A percentile compares a stretch with the other conserved stretches of the same genome.
Conservation (phyloP, 2,113 vertebrate species). For the Oryzias melastigma region DNA sequence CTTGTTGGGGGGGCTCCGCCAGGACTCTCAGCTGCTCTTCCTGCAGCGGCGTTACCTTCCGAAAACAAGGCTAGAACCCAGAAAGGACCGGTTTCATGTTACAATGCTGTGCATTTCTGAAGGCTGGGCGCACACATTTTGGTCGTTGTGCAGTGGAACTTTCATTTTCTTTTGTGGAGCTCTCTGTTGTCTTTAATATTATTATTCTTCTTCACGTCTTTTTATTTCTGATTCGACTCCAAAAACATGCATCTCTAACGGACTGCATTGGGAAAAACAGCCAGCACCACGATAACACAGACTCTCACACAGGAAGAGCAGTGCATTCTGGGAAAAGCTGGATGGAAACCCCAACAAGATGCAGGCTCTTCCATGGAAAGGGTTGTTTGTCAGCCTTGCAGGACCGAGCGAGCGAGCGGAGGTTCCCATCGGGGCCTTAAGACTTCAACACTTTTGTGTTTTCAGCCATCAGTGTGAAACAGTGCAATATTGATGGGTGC, state of each 20-base stretch:
- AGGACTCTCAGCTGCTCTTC: conserved; percentile 52
- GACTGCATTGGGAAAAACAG: conserved; percentile 70
- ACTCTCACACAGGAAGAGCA: conserved; percentile 67
- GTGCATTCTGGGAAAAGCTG: conserved; percentile 67
- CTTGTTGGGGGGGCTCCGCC: conserved; percentile 36
- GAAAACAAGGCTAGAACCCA: conserved; percentile 45
- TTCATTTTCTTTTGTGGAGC: conserved; percentile 11
- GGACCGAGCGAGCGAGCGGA: conserved; percentile 62
- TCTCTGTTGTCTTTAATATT: conserved; percentile 20
- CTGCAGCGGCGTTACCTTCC: conserved; percentile 49
- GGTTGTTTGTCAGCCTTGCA: conserved; percentile 72
- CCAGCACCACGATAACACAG: conserved; percentile 63
- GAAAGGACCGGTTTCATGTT: conserved; percentile 48
- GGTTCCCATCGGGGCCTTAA: conserved; percentile 60
- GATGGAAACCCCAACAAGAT: conserved; percentile 55
- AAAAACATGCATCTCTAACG: conserved; percentile 34
- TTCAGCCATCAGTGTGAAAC: conserved; percentile 72
- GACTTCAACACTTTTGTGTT: conserved; percentile 78
- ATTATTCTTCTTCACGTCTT: conserved; percentile 38
- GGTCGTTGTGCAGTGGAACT: conserved; percentile 33
- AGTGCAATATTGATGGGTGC: conserved; percentile 77
- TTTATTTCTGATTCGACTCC: conserved; percentile 21
- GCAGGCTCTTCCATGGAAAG: conserved; percentile 65
- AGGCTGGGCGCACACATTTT: conserved; percentile 53
- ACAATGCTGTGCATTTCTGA: conserved; percentile 45